Percentiles rank a stretch among this genome's conserved stretches.
These are phyloP conservation scores for Coccyzus lansbergi DNA, from an alignment of 2,797 vertebrate species.

Conservation along the genomic window DNA sequence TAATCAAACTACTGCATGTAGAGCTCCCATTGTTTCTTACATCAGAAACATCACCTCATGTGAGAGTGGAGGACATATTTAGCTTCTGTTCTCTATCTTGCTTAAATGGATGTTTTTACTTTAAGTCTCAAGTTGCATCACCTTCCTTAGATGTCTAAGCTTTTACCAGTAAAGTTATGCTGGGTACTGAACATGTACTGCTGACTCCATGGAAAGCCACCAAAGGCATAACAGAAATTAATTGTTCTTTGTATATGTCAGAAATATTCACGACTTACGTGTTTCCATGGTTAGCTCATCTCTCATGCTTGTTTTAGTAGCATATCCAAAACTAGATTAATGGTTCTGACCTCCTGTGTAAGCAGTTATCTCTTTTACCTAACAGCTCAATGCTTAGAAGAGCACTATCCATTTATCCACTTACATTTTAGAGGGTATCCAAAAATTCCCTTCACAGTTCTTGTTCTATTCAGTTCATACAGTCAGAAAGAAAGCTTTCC, in stretches of 20 bases:
- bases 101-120: neutral
- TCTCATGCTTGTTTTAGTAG: neutral
- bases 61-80: neutral
- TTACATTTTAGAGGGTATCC: neutral
- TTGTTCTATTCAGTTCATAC: neutral
- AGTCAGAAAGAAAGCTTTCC: neutral
- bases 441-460: neutral
- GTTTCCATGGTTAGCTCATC: neutral
- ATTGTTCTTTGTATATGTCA: neutral
- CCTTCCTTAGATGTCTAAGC: neutral
- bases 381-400: neutral
- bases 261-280: neutral
- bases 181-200: neutral
- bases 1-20: neutral
- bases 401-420: neutral
- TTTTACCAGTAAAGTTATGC: neutral
- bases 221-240: neutral
- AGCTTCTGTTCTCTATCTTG: neutral
- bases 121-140: neutral
- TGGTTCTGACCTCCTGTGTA: neutral
- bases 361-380: neutral
- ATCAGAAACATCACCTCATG: neutral
- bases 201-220: neutral
- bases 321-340: neutral
- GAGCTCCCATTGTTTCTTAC: neutral